Conservation (phyloP, 2,888 invertebrate genomes). For the Platycnemis pennipes region DNA sequence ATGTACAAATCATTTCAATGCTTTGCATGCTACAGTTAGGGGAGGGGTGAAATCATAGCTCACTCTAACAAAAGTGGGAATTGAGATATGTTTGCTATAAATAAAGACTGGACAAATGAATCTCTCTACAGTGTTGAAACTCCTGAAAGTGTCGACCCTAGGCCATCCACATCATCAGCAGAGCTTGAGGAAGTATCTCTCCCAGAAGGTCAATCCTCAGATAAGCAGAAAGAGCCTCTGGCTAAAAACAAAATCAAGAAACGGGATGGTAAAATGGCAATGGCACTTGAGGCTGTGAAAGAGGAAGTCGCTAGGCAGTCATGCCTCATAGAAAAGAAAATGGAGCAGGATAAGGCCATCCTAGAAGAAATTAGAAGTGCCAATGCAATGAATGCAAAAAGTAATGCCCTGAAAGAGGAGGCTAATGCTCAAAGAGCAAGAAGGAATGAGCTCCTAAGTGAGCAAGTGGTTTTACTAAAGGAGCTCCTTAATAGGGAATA, state of each 20-base stretch:
- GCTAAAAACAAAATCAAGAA: not conserved
- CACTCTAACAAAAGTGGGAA: too few relatives aligned
- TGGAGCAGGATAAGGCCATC: not conserved
- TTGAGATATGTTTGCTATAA: too few relatives aligned
- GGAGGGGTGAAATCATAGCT: too few relatives aligned
- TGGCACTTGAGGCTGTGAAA: not conserved
- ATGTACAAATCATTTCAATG: too few relatives aligned
- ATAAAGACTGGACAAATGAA: too few relatives aligned
- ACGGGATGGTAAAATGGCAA: not conserved
- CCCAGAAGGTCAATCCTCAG: not conserved
- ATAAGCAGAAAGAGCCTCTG: not conserved
- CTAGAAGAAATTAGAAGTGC: not conserved
- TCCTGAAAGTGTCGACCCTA: too few relatives aligned
- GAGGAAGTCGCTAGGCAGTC: too few relatives aligned
- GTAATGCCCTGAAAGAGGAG: conserved; percentile 1
- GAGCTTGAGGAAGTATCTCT: not conserved
- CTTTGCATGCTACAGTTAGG: too few relatives aligned
- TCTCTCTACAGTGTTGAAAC: too few relatives aligned
- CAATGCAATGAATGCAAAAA: not conserved
- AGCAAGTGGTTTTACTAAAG: not conserved
- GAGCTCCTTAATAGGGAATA: not conserved
- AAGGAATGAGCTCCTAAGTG: not conserved
- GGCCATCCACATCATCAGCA: not conserved
- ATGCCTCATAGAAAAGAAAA: not conserved
- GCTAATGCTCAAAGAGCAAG: not conserved